Base-by-base conservation (phyloP, 2,888 invertebrate species). In the Erebia epiphron region DNA sequence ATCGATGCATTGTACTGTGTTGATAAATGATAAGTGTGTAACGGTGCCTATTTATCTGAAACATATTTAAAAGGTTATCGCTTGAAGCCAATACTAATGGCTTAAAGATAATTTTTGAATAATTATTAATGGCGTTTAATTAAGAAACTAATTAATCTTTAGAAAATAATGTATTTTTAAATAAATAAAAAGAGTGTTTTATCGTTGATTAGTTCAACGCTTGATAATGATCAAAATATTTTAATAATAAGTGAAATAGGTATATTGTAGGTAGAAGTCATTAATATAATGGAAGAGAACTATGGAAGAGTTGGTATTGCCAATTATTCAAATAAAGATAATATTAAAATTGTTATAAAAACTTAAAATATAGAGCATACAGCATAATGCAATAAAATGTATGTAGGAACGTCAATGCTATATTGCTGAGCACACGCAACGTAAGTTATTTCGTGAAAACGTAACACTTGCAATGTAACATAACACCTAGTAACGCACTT, bases 391-490 rank as follows among this genome's bases (percentile, higher is more conserved):
- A 57, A 21, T 26, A 57, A 57, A 8, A 14, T 1, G 26, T 26
- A 41, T 16, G 16, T 56, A 18, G 56, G 35, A 35, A 56, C 43
- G 35, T 35, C n/a, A n/a, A 18, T 18, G 18, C 8, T 46, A 18
- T 46, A 61, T 43, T 16, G 61, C 16, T 16, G 46, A 16, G 43
- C 16, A 35, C 16, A 16, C 50, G 50, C 52, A 63, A 50, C 50
- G 50, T 50, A 16, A 46, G 63, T 50, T 63, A 57, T 46, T 57
- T n/a, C 56, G 57, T 49, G 26, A 35, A 43, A 43, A 56, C 57
- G 49, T 64, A 68, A 64, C 69, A 26, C 46, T 69, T 69, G 56
- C 63, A 56, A 35, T 69, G 57, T 58, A 52, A 35, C 26, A 35
- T 35, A 16, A 52, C 50, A 35, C 61, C 18, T 16, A 7, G 46